Evolutionary conservation across 2,888 invertebrate species (phyloP), one percentile per base, ranked within the genome.

Genomic region (Biston betularia): DNA sequence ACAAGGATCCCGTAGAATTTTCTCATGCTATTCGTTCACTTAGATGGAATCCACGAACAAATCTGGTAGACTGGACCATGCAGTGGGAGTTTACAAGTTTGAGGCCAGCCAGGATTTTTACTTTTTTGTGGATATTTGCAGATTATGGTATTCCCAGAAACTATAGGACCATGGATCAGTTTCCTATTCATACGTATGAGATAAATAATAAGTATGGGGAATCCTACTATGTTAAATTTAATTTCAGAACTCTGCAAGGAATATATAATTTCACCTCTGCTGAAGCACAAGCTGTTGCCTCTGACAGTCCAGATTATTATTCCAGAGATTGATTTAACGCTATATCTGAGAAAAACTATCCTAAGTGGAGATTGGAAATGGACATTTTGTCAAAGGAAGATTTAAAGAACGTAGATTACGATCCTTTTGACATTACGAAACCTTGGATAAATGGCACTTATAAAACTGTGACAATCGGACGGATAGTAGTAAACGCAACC

Each of bases 141-240:
- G 98, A 98, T 88, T 95, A 97, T 74, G 98, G 98, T 34, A 96
- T 97, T 71, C 98, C 98, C 0, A 96, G 98, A 84, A 98, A 98
- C 4, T 96, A 95, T 86, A 95, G 98, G 35, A 96, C 96, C 84
- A 98, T 98, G 98, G 97, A 98, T 80, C 97, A 97, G 48, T 98
- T 97, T 78, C 97, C 97, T 6, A 97, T 97, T 0, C 98, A 98
- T 85, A 97, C 98, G 0, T 98, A 97, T 87, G 98, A 98, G 85
- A 84, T 98, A 70, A 95, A 97, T 35, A 98, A 98, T 86, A 94
- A 90, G 12, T 87, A 95, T 4, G 95, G 96, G 0, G 94, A 96
- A 63, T 87, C 94, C 7, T 92, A 96, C 73, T 98, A 96, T 84
- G 97, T 97, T 74, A 98, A 97, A 93, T 98, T 98, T 91, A 98